Evolutionary conservation across 2,888 invertebrate species (phyloP).

Genomic region (Perizoma flavofasciatum): DNA sequence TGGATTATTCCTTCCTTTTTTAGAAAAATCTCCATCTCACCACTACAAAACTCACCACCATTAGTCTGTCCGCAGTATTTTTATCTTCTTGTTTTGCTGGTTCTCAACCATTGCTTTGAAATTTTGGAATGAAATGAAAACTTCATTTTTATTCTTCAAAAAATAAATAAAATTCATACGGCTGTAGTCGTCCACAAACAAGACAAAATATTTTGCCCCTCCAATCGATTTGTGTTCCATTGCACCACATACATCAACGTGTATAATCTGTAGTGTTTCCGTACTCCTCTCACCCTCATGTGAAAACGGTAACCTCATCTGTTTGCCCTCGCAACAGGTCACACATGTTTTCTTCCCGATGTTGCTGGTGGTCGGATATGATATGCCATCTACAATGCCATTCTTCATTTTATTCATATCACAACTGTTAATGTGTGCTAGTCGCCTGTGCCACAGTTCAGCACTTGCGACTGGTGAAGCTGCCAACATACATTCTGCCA

Average conservation of each 20-base stretch:
- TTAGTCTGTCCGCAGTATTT: conserved; percentile 31
- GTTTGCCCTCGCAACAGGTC: conserved; percentile 27
- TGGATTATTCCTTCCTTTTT: conserved; percentile 18
- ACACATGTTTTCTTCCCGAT: conserved; percentile 12
- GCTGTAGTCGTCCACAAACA: conserved; percentile 27
- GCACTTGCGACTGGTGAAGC: too few species aligned
- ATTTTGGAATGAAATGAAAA: conserved; percentile 27
- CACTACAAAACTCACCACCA: conserved; percentile 20
- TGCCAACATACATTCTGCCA: too few species aligned
- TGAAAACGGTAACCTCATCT: conserved; percentile 15
- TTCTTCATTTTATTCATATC: conserved; percentile 34
- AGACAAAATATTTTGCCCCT: conserved; percentile 17
- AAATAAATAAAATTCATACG: conserved; percentile 22
- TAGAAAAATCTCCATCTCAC: conserved; percentile 17
- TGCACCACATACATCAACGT: conserved; percentile 18
- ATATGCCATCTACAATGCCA: conserved; percentile 23
- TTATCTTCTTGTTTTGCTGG: conserved; percentile 28
- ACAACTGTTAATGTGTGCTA: conserved; percentile 7
- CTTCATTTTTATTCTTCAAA: conserved; percentile 28
- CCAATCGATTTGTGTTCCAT: conserved; percentile 18
- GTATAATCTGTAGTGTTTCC: conserved; percentile 10
- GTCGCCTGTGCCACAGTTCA: conserved; percentile 24
- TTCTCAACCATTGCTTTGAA: conserved; percentile 37
- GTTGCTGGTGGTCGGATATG: conserved; percentile 2
- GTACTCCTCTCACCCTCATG: conserved; percentile 1